Evolutionary conservation across 2,113 vertebrate species (phyloP).

Genomic region (Barbus barbus): DNA sequence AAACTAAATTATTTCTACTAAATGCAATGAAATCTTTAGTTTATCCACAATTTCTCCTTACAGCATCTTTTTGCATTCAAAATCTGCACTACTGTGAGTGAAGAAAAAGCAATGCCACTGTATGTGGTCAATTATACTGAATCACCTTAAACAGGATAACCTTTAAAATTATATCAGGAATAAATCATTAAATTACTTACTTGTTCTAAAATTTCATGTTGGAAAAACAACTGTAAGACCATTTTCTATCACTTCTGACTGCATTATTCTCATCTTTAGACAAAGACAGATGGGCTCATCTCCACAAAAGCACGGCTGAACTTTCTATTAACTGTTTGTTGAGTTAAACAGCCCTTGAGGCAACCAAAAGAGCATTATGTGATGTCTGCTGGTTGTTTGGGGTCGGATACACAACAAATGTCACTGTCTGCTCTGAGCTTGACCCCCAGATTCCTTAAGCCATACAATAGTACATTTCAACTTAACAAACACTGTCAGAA

Average conservation of each 20-base stretch:
- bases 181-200: neutral
- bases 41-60: neutral
- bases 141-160: neutral
- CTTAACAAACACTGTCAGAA: slow-evolving; percentile 16
- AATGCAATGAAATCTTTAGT: no score
- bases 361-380: slow-evolving; percentile 11
- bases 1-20: neutral
- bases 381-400: slow-evolving; percentile 13
- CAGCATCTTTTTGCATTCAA: neutral
- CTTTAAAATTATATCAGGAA: neutral
- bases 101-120: neutral
- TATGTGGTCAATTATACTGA: neutral
- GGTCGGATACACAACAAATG: slow-evolving; percentile 37
- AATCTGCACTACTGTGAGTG: no score
- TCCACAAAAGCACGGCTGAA: neutral
- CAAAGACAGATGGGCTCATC: neutral
- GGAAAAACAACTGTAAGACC: neutral
- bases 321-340: slow-evolving; percentile 21
- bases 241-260: neutral
- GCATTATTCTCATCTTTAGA: neutral
- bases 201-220: neutral
- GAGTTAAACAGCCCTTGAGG: slow-evolving; percentile 8
- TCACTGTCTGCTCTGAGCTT: slow-evolving; percentile 18
- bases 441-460: slow-evolving; percentile 24
- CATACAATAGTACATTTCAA: slow-evolving; percentile 6